These are phyloP conservation scores for Amblyjoppa fuscipennis DNA, from an alignment of 2,888 invertebrate species.

Conservation along the genomic window DNA sequence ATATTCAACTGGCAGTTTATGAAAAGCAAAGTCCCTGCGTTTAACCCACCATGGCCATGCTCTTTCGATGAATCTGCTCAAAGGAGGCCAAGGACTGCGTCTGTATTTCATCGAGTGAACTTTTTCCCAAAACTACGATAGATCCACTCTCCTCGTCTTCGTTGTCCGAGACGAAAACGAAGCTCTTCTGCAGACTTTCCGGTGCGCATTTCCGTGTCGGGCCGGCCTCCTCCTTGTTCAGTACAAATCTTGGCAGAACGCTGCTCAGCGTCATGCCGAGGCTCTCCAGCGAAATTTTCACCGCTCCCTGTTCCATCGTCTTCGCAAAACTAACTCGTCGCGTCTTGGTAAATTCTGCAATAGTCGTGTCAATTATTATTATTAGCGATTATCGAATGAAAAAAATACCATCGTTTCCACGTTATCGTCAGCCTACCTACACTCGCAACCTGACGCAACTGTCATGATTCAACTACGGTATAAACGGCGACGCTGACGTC, in stretches of 20 bases:
- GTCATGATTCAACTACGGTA: background rate
- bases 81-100: slow-evolving; percentile 76
- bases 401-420: background rate
- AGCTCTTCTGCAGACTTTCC: slow-evolving; percentile 65
- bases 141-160: slow-evolving; percentile 77
- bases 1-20: no score
- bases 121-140: slow-evolving; percentile 79
- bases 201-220: slow-evolving; percentile 41
- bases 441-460: slow-evolving; percentile 19
- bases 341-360: background rate
- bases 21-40: background rate
- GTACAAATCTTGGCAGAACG: slow-evolving; percentile 75
- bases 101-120: slow-evolving; percentile 77
- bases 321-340: background rate
- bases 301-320: slow-evolving; percentile 10
- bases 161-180: slow-evolving; percentile 44
- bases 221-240: slow-evolving; percentile 74
- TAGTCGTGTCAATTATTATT: background rate
- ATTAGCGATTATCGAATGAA: background rate
- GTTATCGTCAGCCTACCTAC: background rate
- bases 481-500: background rate
- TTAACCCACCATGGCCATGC: slow-evolving; percentile 74
- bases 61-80: slow-evolving; percentile 77
- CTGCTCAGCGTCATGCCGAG: slow-evolving; percentile 74
- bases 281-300: slow-evolving; percentile 70